Evolutionary conservation across 2,113 vertebrate genomes (phyloP).

Genomic region (Plecturocebus donacophilus): DNA sequence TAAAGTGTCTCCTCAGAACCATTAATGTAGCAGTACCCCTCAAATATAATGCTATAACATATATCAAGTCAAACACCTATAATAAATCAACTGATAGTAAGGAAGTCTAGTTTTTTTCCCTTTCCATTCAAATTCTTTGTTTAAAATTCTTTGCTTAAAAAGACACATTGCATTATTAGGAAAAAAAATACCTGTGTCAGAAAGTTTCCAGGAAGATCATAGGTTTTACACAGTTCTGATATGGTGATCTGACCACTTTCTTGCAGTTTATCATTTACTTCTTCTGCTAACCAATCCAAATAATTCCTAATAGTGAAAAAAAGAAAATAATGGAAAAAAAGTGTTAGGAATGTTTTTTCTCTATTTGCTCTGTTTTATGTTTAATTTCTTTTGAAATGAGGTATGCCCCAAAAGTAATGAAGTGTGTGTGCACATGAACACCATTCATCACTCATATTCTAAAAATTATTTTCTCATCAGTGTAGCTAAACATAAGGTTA

Average conservation of each 20-base stretch:
- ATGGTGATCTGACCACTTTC: conserved; percentile 95
- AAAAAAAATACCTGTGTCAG: conserved; percentile 90
- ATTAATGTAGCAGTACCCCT: background rate
- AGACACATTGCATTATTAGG: background rate
- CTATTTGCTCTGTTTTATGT: background rate
- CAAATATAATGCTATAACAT: background rate
- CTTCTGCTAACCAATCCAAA: conserved; percentile 94
- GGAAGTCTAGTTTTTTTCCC: background rate
- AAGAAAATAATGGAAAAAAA: background rate
- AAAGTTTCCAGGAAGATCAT: conserved; percentile 96
- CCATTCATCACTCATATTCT: background rate
- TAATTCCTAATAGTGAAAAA: conserved; percentile 86
- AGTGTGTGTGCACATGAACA: background rate
- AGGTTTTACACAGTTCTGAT: conserved; percentile 94
- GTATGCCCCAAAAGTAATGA: background rate
- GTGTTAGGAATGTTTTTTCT: background rate
- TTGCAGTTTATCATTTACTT: conserved; percentile 97
- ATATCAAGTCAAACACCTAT: background rate
- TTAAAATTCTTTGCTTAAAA: conserved; percentile 32
- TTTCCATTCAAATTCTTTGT: background rate
- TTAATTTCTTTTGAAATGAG: background rate
- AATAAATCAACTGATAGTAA: background rate
- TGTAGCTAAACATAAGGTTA: conserved; percentile 33
- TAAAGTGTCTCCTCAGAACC: background rate
- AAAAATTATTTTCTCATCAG: background rate